Base-by-base conservation (phyloP, 2,113 vertebrate genomes). In the Raja brachyura region DNA sequence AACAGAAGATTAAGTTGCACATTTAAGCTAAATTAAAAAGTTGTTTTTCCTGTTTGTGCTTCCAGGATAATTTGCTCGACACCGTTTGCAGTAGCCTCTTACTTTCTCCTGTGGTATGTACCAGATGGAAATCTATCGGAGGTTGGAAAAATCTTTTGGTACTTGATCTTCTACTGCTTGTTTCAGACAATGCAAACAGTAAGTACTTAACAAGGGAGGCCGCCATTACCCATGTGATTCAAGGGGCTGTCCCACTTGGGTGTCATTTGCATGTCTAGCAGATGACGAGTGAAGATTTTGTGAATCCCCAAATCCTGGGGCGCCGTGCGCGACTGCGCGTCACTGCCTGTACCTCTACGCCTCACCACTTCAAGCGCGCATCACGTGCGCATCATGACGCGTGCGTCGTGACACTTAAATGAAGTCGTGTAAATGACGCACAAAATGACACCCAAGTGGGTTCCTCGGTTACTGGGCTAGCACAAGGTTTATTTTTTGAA, bases 131-230 rank as follows among this genome's bases (percentile, higher is more conserved):
- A 85, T 74, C 96, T 97, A 14, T 96, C 98, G 93, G 96, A 97
- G 74, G 94, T 94, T 0, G 97, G 97, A 75, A 97, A 97, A 94
- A 93, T 97, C 86, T 22, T 98, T 94, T 99, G 98, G 98, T 99
- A 98, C 94, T 96, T 99, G 78, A 48, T 98, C 93, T 99, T 98
- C 96, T 99, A 99, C 95, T 99, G 98, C 96, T 94, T 97, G 93
- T 99, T 99, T 96, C 98, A 99, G 96, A 97, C 98, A 0, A 96
- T 99, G 2, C 97, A 98, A 94, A 99, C 98, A 94, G 98, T 99
- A 86, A 96, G 98, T 96, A 22, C 0, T 63, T 63, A 22, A 48
- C 10, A 13, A 92, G 33, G 90, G 33, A 73, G 20, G 66, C 20
- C 25, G 18, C 20, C 11, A 5, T 39, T 70, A 5, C 59, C 39